A percentile compares a stretch with the other conserved stretches of the same genome.
These are phyloP conservation scores for Calliopsis andreniformis DNA, from an alignment of 1,140 invertebrate species.

Conservation along the genomic window DNA sequence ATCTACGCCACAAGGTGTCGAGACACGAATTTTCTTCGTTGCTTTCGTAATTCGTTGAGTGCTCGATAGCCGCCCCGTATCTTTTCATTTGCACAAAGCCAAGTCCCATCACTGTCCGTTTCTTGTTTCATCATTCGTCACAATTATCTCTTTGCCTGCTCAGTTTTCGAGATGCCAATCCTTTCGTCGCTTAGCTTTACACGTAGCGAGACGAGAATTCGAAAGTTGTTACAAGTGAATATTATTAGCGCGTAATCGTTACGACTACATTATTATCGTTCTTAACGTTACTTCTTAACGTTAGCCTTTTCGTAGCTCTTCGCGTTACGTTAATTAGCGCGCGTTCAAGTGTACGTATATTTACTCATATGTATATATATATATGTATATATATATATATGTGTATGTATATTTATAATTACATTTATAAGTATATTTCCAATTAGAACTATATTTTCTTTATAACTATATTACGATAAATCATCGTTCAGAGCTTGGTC, in stretches of 20 bases:
- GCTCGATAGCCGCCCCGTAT: not conserved
- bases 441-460: slow-evolving; percentile 16
- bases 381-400: slow-evolving; percentile 37
- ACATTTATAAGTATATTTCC: slow-evolving; percentile 30
- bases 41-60: not conserved
- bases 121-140: too few relatives aligned
- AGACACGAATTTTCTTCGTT: not conserved
- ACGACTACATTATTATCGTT: slow-evolving; percentile 32
- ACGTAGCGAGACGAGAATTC: slow-evolving; percentile 16
- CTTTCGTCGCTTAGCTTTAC: slow-evolving; percentile 13
- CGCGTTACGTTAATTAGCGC: slow-evolving; percentile 9
- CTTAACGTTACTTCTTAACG: slow-evolving; percentile 9
- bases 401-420: slow-evolving; percentile 32
- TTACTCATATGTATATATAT: slow-evolving; percentile 14
- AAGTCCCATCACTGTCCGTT: slow-evolving; percentile 7
- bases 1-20: not conserved
- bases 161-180: not conserved
- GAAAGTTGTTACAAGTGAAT: slow-evolving; percentile 3
- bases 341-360: slow-evolving; percentile 3
- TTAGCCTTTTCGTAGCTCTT: slow-evolving; percentile 5
- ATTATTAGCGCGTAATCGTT: slow-evolving; percentile 40
- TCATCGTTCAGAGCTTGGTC: slow-evolving; percentile 66
- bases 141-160: not conserved
- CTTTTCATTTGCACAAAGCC: not conserved
- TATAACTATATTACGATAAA: slow-evolving; percentile 25